Evolutionary conservation across 2,888 invertebrate genomes (phyloP), one percentile per base, ranked within the genome.

Genomic region (Crocallis elinguaria): DNA sequence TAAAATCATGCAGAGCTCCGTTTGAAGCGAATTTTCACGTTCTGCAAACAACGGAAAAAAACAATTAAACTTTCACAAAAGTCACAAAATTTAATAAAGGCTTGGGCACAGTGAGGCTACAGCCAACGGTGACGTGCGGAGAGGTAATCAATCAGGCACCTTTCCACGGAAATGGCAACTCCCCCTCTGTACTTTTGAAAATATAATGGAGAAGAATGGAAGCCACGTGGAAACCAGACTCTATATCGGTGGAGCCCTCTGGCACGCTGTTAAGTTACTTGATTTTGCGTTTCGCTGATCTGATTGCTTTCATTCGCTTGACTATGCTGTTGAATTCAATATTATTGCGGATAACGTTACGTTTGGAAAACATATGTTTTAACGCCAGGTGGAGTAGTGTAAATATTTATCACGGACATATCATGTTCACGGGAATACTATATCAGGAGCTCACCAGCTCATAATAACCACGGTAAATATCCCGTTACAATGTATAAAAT

Each of bases 81-180:
- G 60, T 60, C 48, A 50, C 57, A 53, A 49, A 42, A 49, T 56
- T 57, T 46, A 53, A 57, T 46, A 53, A 53, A 21, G 39, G 41
- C 54, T 42, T 41, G 35, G 12, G 17, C 35, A 39, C 25, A 32
- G n/a, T n/a, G 36, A 45, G 36, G 36, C 30, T 17, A 42, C 50
- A 50, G 48, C 39, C 54, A 57, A 61, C 43, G 48, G 60, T 71
- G 67, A 69, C 72, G 71, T 70, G 72, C 58, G 53, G 60, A 61
- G 57, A 57, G 66, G 69, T 59, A 71, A 77, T 79, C 74, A 75
- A 77, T 77, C 77, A 76, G 60, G 52, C 44, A 39, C 53, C 29
- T 21, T 46, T 49, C 16, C 51, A 43, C 60, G 49, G 43, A 51
- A 51, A 39, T 39, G 45, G 45, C 35, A 27, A 35, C 29, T 29